phyloP scores from a whole-genome alignment of 2,797 vertebrate species.

The Pitangus sulphuratus region DNA sequence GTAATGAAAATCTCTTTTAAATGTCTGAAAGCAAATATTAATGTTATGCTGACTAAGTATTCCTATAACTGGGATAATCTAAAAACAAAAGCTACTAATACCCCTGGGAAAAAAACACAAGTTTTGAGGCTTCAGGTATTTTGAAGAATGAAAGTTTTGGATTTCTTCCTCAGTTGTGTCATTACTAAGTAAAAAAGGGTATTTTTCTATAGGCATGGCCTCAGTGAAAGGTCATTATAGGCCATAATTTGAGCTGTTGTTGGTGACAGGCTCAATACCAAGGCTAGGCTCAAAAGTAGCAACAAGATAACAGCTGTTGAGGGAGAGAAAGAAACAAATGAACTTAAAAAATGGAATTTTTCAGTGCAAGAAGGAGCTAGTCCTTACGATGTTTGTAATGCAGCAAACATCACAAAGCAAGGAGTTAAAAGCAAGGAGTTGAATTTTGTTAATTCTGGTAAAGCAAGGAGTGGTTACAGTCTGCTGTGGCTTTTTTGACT shows the following conservation, averaged over 20 bases:
- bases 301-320: neutral
- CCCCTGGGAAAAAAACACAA: neutral
- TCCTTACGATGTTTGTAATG: neutral
- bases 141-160: neutral
- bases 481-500: neutral
- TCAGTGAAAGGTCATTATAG: neutral
- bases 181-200: neutral
- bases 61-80: neutral
- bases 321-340: conserved; percentile 27
- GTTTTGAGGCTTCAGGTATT: neutral
- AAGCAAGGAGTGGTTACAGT: neutral
- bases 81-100: neutral
- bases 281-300: neutral
- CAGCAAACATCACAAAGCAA: neutral
- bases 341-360: neutral
- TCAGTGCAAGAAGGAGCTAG: neutral
- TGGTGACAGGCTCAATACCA: neutral
- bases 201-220: neutral
- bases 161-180: neutral
- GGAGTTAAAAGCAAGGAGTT: too few relatives aligned
- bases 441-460: neutral
- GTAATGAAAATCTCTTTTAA: neutral
- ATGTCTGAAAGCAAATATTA: neutral
- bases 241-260: neutral
- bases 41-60: neutral